Percentiles rank a stretch among this genome's conserved stretches.
phyloP scores from a whole-genome alignment of 2,113 vertebrate genomes.

The Thermophis baileyi region DNA sequence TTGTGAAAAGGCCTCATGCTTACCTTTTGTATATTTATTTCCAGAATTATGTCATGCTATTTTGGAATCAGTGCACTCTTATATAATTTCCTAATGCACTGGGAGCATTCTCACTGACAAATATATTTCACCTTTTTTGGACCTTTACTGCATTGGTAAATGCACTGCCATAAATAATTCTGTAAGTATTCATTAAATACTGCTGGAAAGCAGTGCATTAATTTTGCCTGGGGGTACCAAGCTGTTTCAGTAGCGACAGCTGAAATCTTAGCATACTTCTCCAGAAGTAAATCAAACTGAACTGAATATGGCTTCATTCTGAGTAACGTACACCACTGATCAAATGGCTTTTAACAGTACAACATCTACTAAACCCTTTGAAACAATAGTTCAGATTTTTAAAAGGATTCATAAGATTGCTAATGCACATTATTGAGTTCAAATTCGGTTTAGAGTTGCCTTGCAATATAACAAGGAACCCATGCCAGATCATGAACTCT shows the following conservation, averaged over 20 bases:
- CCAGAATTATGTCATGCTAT: slow-evolving; percentile 58
- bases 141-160: not conserved
- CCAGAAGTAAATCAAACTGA: not conserved
- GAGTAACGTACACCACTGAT: not conserved
- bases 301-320: not conserved
- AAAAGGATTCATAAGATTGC: not conserved
- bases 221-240: slow-evolving; percentile 20
- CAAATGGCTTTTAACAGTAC: not conserved
- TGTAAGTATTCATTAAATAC: not conserved
- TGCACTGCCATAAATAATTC: slow-evolving; percentile 40
- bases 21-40: slow-evolving; percentile 48
- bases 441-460: not conserved
- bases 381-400: not conserved
- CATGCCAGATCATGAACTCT: not conserved
- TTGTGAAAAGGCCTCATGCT: slow-evolving; percentile 38
- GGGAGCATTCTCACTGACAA: slow-evolving; percentile 43
- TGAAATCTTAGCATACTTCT: not conserved
- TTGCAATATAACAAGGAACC: not conserved
- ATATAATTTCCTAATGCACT: slow-evolving; percentile 44
- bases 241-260: not conserved
- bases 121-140: slow-evolving; percentile 38
- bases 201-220: not conserved
- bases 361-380: not conserved
- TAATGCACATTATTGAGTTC: not conserved
- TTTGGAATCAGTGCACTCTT: slow-evolving; percentile 51